Percentiles rank a stretch among this genome's conserved stretches.
Evolutionary conservation across 1,140 invertebrate species (phyloP).

Genomic region (Drosophila repletoides): DNA sequence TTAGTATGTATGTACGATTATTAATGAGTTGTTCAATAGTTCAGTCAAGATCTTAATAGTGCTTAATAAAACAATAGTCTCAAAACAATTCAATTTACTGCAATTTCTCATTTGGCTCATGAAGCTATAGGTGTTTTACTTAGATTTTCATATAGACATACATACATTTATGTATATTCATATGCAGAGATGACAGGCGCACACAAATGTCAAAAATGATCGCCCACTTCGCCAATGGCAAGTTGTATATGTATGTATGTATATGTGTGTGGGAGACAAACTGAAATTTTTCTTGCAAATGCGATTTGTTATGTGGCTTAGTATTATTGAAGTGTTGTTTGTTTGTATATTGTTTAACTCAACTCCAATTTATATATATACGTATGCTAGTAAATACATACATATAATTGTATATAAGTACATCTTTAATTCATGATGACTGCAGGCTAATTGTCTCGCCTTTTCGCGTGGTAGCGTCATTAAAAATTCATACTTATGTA

Average conservation of each 20-base stretch:
- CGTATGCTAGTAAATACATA: no score
- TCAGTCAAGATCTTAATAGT: no score
- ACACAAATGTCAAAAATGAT: no score
- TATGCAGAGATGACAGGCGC: no score
- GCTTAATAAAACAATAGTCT: background rate
- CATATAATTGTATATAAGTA: no score
- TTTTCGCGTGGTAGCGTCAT: background rate
- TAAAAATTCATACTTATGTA: no score
- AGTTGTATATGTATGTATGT: background rate
- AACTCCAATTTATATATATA: background rate
- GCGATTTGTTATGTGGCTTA: background rate
- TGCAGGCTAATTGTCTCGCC: background rate
- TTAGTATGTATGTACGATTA: no score
- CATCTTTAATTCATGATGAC: background rate
- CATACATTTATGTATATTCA: background rate
- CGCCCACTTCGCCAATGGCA: no score
- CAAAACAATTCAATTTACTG: background rate
- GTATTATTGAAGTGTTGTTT: background rate
- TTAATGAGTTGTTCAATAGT: no score
- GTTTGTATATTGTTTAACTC: no score
- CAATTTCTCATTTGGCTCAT: background rate
- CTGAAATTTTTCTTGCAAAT: background rate
- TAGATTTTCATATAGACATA: background rate
- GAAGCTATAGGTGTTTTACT: background rate
- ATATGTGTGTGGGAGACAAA: background rate